Conservation (phyloP, 1,140 invertebrate species). For the Caerostris darwini region DNA sequence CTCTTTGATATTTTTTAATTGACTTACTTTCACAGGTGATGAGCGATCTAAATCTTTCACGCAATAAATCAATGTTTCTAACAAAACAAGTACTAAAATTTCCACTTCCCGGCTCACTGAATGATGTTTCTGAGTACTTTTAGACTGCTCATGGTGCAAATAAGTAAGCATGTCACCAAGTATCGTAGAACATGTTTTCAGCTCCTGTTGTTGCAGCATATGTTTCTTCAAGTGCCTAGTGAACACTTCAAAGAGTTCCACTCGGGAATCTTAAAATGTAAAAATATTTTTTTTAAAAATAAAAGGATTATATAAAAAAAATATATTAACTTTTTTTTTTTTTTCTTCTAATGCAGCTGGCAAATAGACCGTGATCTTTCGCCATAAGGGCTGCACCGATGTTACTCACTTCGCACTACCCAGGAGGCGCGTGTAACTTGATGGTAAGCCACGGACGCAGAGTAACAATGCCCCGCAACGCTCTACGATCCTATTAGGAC, state of each 20-base stretch:
- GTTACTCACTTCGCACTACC: too few relatives aligned
- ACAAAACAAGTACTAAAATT: constrained; percentile 67
- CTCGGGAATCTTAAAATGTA: constrained; percentile 85
- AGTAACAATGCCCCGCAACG: too few relatives aligned
- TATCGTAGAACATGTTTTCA: constrained; percentile 92
- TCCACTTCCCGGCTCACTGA: constrained; percentile 67
- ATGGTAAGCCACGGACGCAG: too few relatives aligned
- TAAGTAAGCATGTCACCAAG: constrained; percentile 92
- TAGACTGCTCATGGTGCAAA: constrained; percentile 84
- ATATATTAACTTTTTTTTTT: too few relatives aligned
- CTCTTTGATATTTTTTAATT: too few relatives aligned
- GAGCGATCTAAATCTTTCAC: constrained; percentile 74
- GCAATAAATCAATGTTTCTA: constrained; percentile 73
- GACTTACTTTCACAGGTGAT: constrained; percentile 64
- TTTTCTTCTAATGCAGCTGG: too few relatives aligned
- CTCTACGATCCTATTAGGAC: too few relatives aligned
- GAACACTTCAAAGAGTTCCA: constrained; percentile 87
- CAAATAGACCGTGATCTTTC: too few relatives aligned
- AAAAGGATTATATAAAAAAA: not conserved
- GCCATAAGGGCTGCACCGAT: too few relatives aligned
- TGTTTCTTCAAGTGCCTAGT: constrained; percentile 89
- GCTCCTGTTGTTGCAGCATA: constrained; percentile 89
- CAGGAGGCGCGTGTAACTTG: too few relatives aligned
- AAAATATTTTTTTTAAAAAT: not conserved
- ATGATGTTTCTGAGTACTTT: constrained; percentile 32